Conservation (phyloP, 2,888 invertebrate species). For the Oegoconia quadripuncta region DNA sequence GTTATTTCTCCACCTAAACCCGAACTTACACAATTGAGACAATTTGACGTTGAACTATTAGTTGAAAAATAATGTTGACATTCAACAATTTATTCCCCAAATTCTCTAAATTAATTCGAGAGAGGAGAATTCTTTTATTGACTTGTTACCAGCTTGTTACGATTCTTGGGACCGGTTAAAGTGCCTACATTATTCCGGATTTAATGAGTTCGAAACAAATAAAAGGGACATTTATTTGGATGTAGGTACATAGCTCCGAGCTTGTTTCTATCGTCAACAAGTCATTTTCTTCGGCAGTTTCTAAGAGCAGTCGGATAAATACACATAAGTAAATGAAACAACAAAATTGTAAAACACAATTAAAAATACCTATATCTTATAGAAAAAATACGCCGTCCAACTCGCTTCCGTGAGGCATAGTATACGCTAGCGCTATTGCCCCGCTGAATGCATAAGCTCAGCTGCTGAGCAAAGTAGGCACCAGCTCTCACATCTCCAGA, state of each 20-base stretch:
- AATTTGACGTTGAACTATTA: background rate
- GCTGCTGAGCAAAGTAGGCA: too few relatives aligned
- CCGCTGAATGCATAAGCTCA: too few relatives aligned
- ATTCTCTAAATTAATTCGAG: conserved; percentile 3
- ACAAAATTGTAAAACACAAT: too few relatives aligned
- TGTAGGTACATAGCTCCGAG: background rate
- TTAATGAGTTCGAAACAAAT: conserved; percentile 5
- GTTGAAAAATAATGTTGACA: background rate
- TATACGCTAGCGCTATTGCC: too few relatives aligned
- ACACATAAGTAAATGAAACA: too few relatives aligned
- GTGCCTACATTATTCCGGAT: conserved; percentile 1
- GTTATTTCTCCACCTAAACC: too few relatives aligned
- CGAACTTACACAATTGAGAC: background rate
- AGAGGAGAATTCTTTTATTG: conserved; percentile 5
- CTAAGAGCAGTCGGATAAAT: too few relatives aligned
- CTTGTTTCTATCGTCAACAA: background rate
- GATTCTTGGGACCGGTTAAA: conserved; percentile 1
- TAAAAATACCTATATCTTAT: too few relatives aligned
- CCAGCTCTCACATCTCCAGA: too few relatives aligned
- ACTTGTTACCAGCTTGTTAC: conserved; percentile 9
- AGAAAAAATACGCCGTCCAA: too few relatives aligned
- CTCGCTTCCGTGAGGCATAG: too few relatives aligned
- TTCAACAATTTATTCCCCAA: conserved; percentile 1
- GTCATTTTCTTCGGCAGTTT: background rate
- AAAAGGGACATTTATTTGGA: conserved; percentile 1